Evolutionary conservation across 1,140 invertebrate genomes (phyloP).

Genomic region (Drosophila kikkawai): DNA sequence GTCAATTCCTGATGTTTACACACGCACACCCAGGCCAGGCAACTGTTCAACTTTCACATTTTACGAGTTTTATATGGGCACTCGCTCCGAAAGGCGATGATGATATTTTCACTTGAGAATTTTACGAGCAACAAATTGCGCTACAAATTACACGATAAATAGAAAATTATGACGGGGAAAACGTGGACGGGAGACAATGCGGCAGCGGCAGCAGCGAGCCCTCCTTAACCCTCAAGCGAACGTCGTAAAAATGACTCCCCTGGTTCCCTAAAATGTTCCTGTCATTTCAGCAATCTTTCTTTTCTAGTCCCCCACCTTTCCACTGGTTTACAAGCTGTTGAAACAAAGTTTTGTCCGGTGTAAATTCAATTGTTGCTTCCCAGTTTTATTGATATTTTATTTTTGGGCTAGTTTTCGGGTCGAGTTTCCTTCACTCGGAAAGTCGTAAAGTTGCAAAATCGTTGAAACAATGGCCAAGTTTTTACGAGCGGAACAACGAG

Average conservation of each 20-base stretch:
- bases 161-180: constrained; percentile 76
- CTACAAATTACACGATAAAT: constrained; percentile 83
- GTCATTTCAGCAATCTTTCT: constrained; percentile 61
- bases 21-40: constrained; percentile 20
- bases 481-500: constrained; percentile 66
- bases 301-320: constrained; percentile 9
- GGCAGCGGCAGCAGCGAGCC: neutral
- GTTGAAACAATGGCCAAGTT: constrained; percentile 76
- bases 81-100: constrained; percentile 51
- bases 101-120: constrained; percentile 72
- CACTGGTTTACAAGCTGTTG: constrained; percentile 60
- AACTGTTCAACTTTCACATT: constrained; percentile 69
- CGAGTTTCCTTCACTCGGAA: constrained; percentile 60
- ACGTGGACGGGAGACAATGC: constrained; percentile 36
- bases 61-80: constrained; percentile 78
- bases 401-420: constrained; percentile 57
- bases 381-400: constrained; percentile 77
- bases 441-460: constrained; percentile 78
- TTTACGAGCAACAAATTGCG: constrained; percentile 82
- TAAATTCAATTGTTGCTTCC: constrained; percentile 82
- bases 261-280: constrained; percentile 67
- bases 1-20: constrained; percentile 63
- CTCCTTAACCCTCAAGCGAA: constrained; percentile 36
- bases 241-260: constrained; percentile 69
- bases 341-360: constrained; percentile 75